A percentile compares a stretch with the other conserved stretches of the same genome.
Evolutionary conservation across 2,797 vertebrate genomes (phyloP).

Genomic region (Amphiprion clarkii): DNA sequence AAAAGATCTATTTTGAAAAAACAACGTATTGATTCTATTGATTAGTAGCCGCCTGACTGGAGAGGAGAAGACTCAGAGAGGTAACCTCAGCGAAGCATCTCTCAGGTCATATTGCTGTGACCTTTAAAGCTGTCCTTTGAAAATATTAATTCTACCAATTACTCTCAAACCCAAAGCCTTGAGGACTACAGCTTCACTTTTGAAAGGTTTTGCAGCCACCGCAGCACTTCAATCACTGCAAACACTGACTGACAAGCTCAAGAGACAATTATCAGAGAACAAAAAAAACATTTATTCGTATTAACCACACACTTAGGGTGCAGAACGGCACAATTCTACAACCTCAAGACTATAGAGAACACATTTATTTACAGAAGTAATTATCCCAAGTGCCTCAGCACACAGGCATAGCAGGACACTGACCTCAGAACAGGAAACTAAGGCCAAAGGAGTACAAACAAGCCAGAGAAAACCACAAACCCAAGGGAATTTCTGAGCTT

Average conservation of each 20-base stretch:
- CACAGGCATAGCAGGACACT: slow-evolving; percentile 66
- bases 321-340: slow-evolving; percentile 50
- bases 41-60: slow-evolving; percentile 70
- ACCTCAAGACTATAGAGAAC: slow-evolving; percentile 47
- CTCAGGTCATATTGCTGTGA: slow-evolving; percentile 68
- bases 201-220: slow-evolving; percentile 5
- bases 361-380: slow-evolving; percentile 73
- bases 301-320: slow-evolving; percentile 43
- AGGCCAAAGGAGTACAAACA: slow-evolving; percentile 69
- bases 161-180: slow-evolving; percentile 35
- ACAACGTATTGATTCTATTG: slow-evolving; percentile 74
- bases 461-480: slow-evolving; percentile 60
- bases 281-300: slow-evolving; percentile 35
- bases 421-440: slow-evolving; percentile 73
- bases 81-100: slow-evolving; percentile 70
- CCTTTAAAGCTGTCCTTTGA: slow-evolving; percentile 78
- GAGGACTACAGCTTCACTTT: slow-evolving; percentile 22
- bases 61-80: slow-evolving; percentile 63
- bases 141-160: slow-evolving; percentile 61
- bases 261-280: slow-evolving; percentile 23
- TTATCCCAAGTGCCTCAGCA: slow-evolving; percentile 66
- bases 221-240: slow-evolving; percentile 22
- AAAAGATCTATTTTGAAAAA: slow-evolving; percentile 19
- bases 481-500: slow-evolving; percentile 49
- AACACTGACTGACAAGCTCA: slow-evolving; percentile 13